Evolutionary conservation across 2,888 invertebrate species (phyloP).

Genomic region (Caenorhabditis sp.): DNA sequence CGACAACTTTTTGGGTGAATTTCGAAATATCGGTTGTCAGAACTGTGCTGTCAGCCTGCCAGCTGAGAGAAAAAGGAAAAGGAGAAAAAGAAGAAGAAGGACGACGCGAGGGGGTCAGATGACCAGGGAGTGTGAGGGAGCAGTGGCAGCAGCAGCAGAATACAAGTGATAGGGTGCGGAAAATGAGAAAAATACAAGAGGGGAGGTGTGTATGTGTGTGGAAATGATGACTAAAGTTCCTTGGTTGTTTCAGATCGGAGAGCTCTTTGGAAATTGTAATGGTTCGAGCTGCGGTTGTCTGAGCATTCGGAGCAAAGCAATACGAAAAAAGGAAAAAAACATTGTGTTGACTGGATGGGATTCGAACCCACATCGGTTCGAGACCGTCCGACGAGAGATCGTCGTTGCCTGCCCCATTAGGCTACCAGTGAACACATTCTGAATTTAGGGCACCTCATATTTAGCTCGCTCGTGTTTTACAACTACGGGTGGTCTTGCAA

Average conservation of each 20-base stretch:
- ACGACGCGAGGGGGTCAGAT: slow-evolving; percentile 40
- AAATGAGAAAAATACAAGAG: not conserved
- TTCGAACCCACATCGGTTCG: slow-evolving; percentile 13
- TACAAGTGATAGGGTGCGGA: slow-evolving; percentile 14
- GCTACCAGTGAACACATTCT: slow-evolving; percentile 8
- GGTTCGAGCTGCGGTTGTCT: too few species aligned
- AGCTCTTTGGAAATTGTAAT: too few species aligned
- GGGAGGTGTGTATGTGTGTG: not conserved
- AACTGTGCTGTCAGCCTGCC: slow-evolving; percentile 36
- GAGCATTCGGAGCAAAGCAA: too few species aligned
- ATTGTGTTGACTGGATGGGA: slow-evolving; percentile 9
- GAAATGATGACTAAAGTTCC: not conserved
- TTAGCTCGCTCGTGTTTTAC: not conserved
- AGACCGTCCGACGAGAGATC: not conserved
- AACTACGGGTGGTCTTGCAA: not conserved
- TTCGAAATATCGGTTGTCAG: slow-evolving; percentile 5
- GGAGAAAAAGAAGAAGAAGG: too few species aligned
- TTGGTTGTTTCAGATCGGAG: too few species aligned
- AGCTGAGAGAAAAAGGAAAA: slow-evolving; percentile 28
- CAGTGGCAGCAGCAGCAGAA: slow-evolving; percentile 33
- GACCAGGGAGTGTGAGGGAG: slow-evolving; percentile 39
- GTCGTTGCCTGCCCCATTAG: slow-evolving; percentile 16
- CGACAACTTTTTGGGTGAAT: slow-evolving; percentile 25
- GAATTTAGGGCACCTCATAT: not conserved
- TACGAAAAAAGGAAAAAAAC: not conserved